phyloP scores from a whole-genome alignment of 2,888 invertebrate species.

The Euplagia quadripunctaria region DNA sequence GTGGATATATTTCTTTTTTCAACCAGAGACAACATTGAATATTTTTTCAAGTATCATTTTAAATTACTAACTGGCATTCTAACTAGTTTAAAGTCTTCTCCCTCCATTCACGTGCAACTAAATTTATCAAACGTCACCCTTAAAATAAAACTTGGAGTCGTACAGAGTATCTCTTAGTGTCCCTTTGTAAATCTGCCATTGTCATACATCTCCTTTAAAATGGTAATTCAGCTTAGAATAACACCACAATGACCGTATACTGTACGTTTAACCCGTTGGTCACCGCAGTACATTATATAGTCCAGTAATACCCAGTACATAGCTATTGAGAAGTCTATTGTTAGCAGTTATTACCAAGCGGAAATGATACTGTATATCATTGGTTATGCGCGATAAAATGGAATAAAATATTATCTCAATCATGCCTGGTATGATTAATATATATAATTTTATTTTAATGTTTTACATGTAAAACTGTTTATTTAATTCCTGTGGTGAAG shows the following conservation, averaged over 20 bases:
- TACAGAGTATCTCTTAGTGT: conserved; percentile 58
- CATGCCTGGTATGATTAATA: conserved; percentile 35
- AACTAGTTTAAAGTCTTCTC: conserved; percentile 13
- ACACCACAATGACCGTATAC: conserved; percentile 56
- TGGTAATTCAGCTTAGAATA: conserved; percentile 72
- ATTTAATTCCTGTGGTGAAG: too few species aligned
- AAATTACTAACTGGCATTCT: neutral
- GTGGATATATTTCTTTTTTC: neutral
- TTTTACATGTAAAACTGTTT: too few species aligned
- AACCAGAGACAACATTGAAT: neutral
- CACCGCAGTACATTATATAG: conserved; percentile 33
- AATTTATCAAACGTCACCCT: conserved; percentile 34
- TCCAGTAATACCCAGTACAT: conserved; percentile 20
- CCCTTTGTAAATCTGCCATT: conserved; percentile 60
- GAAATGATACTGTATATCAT: conserved; percentile 29
- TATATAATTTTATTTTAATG: too few species aligned
- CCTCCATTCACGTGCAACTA: conserved; percentile 23
- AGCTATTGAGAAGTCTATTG: conserved; percentile 11
- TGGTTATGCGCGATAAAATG: conserved; percentile 23
- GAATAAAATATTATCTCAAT: conserved; percentile 37
- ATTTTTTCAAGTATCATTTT: neutral
- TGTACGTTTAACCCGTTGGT: conserved; percentile 46
- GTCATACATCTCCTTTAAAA: conserved; percentile 69
- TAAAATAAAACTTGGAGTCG: conserved; percentile 37
- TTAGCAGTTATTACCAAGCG: conserved; percentile 25